Base-by-base conservation (phyloP, 2,888 invertebrate species). In the Agrotis clavis region DNA sequence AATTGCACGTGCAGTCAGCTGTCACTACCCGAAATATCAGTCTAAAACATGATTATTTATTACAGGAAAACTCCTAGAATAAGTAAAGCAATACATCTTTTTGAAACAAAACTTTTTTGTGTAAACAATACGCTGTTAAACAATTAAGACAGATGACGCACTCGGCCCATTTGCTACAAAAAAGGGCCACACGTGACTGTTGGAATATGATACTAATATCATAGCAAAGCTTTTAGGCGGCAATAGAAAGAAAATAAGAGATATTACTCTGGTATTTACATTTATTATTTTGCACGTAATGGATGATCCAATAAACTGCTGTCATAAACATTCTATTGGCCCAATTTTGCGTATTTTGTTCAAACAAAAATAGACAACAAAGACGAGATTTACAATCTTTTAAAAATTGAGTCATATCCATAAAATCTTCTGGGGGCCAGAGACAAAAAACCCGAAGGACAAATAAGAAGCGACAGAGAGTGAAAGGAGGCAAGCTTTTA, bases 101-200 rank as follows among this genome's bases (percentile, higher is more conserved):
- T 79, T 70, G 64, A 70, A 69, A 82, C 72, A 78, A 71, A 80
- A 77, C 72, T 77, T 86, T 61, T 86, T 87, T 87, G 81, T 78
- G 82, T 82, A 87, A 89, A 91, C 88, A 90, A 90, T 88, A 89
- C 90, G 89, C 91, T 92, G 92, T 93, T 90, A 93, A 90, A 92
- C 92, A 94, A 95, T 94, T 92, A 92, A 92, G 92, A 91, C 91
- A 89, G 91, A 94, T 90, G 94, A 92, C 92, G 90, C 88, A 89
- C 81, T 86, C 81, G 72, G 80, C 74, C 89, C 88, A 89, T 89
- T 90, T 88, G 85, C 54, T 68, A 88, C 89, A 94, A 95, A 94
- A 93, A 93, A 92, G 85, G 76, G 87, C 88, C 89, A 90, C 92
- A 91, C 90, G 92, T 90, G 91, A 90, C 90, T 87, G 86, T 84